Percentiles rank a stretch among this genome's conserved stretches.
Evolutionary conservation across 1,140 invertebrate genomes (phyloP).

Genomic region (Neuroterus valhalla): DNA sequence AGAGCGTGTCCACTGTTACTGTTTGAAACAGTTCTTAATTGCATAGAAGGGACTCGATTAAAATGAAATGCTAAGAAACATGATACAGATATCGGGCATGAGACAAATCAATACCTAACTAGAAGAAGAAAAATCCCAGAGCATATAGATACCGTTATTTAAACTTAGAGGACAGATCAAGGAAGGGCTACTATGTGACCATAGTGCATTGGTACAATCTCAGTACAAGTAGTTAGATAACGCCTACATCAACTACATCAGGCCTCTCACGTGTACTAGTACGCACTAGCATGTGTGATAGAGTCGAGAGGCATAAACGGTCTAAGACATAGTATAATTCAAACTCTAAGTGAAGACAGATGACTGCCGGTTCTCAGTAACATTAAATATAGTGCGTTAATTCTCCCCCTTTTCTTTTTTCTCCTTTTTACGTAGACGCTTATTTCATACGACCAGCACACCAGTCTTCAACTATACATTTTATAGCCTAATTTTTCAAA

Average conservation of each 20-base stretch:
- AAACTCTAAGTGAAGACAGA: slow-evolving; percentile 53
- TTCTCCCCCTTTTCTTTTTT: slow-evolving; percentile 32
- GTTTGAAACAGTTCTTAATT: too few species aligned
- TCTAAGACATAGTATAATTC: slow-evolving; percentile 29
- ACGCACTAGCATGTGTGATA: slow-evolving; percentile 31
- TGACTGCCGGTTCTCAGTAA: slow-evolving; percentile 48
- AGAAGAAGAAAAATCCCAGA: too few species aligned
- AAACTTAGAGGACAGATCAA: too few species aligned
- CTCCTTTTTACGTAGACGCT: slow-evolving; percentile 39
- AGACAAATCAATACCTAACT: too few species aligned
- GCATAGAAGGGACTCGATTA: too few species aligned
- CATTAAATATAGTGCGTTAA: slow-evolving; percentile 33
- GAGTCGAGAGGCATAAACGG: slow-evolving; percentile 35
- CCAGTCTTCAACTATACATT: slow-evolving; percentile 7
- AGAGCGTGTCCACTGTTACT: too few species aligned
- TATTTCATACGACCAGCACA: slow-evolving; percentile 31
- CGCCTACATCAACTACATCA: slow-evolving; percentile 33
- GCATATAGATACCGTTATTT: too few species aligned
- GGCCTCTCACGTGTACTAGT: slow-evolving; percentile 28
- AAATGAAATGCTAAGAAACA: too few species aligned
- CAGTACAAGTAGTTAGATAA: slow-evolving; percentile 36
- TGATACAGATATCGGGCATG: too few species aligned
- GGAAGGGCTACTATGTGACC: neutral
- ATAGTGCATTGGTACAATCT: slow-evolving; percentile 33
- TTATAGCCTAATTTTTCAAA: neutral